These are phyloP conservation scores for Drosophila equinoxialis DNA, from an alignment of 1,140 invertebrate species.

Conservation along the genomic window DNA sequence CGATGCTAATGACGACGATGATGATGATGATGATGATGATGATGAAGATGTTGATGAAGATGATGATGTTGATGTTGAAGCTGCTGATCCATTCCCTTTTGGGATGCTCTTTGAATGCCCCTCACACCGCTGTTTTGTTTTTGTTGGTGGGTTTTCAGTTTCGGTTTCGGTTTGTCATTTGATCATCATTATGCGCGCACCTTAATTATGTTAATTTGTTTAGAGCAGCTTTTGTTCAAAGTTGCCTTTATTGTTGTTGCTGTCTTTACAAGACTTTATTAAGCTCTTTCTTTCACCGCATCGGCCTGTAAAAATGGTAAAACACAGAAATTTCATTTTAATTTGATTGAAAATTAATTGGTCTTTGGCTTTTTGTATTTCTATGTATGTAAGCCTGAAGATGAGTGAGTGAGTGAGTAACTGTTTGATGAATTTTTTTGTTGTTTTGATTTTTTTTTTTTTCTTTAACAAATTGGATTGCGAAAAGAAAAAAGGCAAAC, in stretches of 20 bases:
- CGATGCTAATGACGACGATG: background rate
- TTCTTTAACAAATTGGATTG: slow-evolving; percentile 56
- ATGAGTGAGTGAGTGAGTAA: slow-evolving; percentile 45
- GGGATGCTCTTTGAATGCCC: slow-evolving; percentile 29
- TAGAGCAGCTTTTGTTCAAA: slow-evolving; percentile 25
- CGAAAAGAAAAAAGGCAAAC: slow-evolving; percentile 39
- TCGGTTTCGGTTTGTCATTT: slow-evolving; percentile 56
- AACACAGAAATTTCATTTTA: slow-evolving; percentile 56
- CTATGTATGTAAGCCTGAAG: slow-evolving; percentile 23
- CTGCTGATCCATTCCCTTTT: slow-evolving; percentile 57
- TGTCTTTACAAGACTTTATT: slow-evolving; percentile 22
- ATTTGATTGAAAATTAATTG: slow-evolving; percentile 72
- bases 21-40: slow-evolving; percentile 33
- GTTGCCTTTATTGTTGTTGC: slow-evolving; percentile 31
- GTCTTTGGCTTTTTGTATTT: background rate
- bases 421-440: slow-evolving; percentile 11
- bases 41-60: slow-evolving; percentile 42
- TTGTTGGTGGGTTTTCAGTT: slow-evolving; percentile 26
- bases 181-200: slow-evolving; percentile 58
- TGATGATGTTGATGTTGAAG: slow-evolving; percentile 28
- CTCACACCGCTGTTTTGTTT: slow-evolving; percentile 11
- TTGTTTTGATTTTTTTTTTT: no score
- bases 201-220: slow-evolving; percentile 72
- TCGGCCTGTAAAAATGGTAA: slow-evolving; percentile 40
- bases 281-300: slow-evolving; percentile 33